Conservation (phyloP, 2,113 vertebrate genomes). For the Dicerorhinus sumatrensis region DNA sequence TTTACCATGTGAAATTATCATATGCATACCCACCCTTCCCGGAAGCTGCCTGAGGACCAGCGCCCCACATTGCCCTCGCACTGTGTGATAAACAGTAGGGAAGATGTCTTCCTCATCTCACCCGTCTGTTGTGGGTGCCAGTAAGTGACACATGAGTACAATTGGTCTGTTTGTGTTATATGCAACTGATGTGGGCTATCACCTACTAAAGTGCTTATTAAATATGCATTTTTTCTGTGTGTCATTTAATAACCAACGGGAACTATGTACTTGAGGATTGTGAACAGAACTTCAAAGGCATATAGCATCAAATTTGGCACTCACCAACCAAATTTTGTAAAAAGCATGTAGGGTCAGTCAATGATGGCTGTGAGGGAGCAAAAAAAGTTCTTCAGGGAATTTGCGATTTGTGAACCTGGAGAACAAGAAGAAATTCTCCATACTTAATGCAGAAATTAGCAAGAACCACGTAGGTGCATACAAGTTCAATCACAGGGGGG, state of each 20-base stretch:
- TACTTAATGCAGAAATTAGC: slow-evolving; percentile 16
- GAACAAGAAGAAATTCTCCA: not conserved
- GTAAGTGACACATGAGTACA: not conserved
- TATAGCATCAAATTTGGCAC: not conserved
- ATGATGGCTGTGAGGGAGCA: not conserved
- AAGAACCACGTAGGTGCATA: not conserved
- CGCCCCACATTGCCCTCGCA: not conserved
- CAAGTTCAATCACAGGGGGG: not conserved
- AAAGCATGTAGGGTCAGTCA: not conserved
- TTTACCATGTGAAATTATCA: slow-evolving; percentile 12
- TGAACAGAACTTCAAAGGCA: slow-evolving; percentile 57
- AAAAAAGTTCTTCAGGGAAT: not conserved
- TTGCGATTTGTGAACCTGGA: slow-evolving; percentile 27
- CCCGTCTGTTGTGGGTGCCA: slow-evolving; percentile 20
- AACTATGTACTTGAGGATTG: not conserved
- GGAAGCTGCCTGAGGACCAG: not conserved
- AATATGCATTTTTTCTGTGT: not conserved
- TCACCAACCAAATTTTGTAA: not conserved
- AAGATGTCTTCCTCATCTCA: not conserved
- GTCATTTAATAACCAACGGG: slow-evolving; percentile 27
- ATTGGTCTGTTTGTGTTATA: not conserved
- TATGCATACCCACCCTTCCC: not conserved
- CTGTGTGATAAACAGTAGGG: not conserved
- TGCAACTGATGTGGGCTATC: not conserved
- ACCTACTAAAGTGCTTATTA: slow-evolving; percentile 36